Percentiles rank a stretch among this genome's conserved stretches.
Conservation (phyloP, 2,888 invertebrate genomes). For the Conops quadrifasciatus region DNA sequence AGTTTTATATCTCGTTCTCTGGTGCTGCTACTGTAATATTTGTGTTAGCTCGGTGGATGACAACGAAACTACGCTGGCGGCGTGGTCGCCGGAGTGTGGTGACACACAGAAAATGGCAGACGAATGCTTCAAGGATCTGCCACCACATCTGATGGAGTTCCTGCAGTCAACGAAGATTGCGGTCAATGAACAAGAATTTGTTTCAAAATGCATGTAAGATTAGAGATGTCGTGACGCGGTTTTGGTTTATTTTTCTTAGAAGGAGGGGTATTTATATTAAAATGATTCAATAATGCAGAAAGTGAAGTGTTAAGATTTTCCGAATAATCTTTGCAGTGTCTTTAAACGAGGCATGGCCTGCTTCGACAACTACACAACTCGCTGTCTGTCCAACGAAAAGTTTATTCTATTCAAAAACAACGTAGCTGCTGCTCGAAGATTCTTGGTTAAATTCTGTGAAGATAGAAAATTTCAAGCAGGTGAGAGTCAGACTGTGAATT, state of each 20-base stretch:
- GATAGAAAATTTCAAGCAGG: constrained; percentile 61
- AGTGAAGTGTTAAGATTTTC: not conserved
- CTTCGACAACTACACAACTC: constrained; percentile 60
- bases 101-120: constrained; percentile 59
- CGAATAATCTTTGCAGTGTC: constrained; percentile 51
- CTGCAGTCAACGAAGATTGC: constrained; percentile 60
- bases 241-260: not conserved
- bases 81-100: constrained; percentile 51
- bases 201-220: constrained; percentile 63
- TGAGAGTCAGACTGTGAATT: constrained; percentile 40
- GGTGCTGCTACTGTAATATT: constrained; percentile 13
- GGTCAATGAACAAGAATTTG: constrained; percentile 58
- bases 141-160: constrained; percentile 61
- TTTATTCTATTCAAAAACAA: constrained; percentile 57
- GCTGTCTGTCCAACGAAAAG: constrained; percentile 57
- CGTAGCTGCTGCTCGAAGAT: constrained; percentile 60
- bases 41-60: constrained; percentile 37
- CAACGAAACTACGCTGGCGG: constrained; percentile 16
- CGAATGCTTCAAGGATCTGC: constrained; percentile 61
- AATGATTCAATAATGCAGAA: too few species aligned
- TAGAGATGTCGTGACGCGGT: not conserved
- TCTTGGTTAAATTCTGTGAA: constrained; percentile 60
- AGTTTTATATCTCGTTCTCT: not conserved
- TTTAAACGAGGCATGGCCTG: constrained; percentile 63
- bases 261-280: too few species aligned